Conservation (phyloP, 2,113 vertebrate species). For the Upupa epops region DNA sequence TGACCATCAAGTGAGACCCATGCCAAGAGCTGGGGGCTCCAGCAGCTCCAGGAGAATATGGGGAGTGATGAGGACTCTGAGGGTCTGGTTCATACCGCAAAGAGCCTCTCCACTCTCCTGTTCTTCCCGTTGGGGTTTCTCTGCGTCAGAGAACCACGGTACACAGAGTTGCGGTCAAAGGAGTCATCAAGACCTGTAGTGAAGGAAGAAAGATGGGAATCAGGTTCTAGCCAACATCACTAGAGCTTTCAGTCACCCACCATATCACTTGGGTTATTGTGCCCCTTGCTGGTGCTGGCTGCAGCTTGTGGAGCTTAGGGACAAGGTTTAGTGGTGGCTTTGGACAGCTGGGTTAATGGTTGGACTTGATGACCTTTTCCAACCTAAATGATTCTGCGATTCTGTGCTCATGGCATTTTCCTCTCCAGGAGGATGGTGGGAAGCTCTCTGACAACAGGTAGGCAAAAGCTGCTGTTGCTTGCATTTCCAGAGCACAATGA, state of each 20-base stretch:
- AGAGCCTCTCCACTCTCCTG: conserved; percentile 57
- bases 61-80: not conserved
- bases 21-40: not conserved
- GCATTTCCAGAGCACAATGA: accelerated
- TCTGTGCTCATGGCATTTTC: too few relatives aligned
- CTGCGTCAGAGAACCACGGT: conserved; percentile 85
- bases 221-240: not conserved
- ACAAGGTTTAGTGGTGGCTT: too few relatives aligned
- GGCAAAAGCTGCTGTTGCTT: not conserved
- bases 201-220: not conserved
- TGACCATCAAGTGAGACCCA: accelerated
- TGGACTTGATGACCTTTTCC: too few relatives aligned
- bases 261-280: not conserved
- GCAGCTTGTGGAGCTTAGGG: not conserved
- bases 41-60: accelerated
- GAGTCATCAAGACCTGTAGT: conserved; percentile 34
- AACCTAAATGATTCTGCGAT: too few relatives aligned
- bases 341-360: too few relatives aligned
- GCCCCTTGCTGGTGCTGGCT: accelerated
- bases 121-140: conserved; percentile 79
- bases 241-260: not conserved
- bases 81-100: conserved; percentile 52
- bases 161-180: conserved; percentile 76
- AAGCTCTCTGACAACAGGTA: not conserved
- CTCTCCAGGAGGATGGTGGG: not conserved